Evolutionary conservation across 2,113 vertebrate species (phyloP).

Genomic region (Hepsetus odoe): DNA sequence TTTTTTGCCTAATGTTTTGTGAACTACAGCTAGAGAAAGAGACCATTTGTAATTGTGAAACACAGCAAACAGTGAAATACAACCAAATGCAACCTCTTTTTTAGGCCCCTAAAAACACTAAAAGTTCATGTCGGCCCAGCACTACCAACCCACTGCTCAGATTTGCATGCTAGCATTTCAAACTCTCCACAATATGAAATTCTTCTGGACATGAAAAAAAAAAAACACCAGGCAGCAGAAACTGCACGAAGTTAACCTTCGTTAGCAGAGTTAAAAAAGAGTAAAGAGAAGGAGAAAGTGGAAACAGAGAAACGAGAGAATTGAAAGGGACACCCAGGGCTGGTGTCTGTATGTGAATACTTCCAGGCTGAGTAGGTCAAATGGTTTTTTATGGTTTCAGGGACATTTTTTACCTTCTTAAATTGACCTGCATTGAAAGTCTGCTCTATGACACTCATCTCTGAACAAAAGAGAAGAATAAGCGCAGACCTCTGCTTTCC

Average conservation of each 20-base stretch:
- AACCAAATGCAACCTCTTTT: no score
- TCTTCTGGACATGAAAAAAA: not conserved
- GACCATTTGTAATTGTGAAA: no score
- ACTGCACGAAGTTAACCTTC: conserved; percentile 72
- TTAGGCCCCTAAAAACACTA: no score
- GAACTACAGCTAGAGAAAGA: no score
- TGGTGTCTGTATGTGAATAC: conserved; percentile 74
- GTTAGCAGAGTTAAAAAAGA: conserved; percentile 81
- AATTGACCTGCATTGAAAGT: conserved; percentile 62
- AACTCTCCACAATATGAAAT: not conserved
- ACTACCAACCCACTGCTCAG: not conserved
- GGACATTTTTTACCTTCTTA: conserved; percentile 55
- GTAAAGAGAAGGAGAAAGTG: conserved; percentile 67
- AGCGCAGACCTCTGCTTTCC: conserved; percentile 44
- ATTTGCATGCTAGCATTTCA: not conserved
- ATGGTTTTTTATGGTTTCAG: conserved; percentile 77
- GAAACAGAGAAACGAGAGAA: conserved; percentile 72
- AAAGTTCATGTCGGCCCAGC: not conserved
- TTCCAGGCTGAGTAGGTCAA: conserved; percentile 77
- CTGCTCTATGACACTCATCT: conserved; percentile 21
- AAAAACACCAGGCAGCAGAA: conserved; percentile 4
- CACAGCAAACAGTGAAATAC: no score
- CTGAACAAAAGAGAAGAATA: conserved; percentile 64
- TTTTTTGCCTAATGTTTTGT: no score
- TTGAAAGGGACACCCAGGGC: conserved; percentile 71